Evolutionary conservation across 2,797 vertebrate species (phyloP).

Genomic region (Falco peregrinus): DNA sequence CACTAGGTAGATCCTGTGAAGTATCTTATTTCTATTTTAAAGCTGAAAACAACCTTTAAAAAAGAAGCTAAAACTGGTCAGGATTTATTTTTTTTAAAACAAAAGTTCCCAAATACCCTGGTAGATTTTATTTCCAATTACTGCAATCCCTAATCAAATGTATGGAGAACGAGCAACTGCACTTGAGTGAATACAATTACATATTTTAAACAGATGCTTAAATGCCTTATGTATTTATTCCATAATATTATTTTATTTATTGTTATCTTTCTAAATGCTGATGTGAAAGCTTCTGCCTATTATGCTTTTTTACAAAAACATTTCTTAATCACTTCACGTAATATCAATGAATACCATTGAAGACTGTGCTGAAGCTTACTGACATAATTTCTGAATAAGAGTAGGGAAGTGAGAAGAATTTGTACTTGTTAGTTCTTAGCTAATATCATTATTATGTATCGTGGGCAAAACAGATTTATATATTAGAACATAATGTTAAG

Average conservation of each 20-base stretch:
- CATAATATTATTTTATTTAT: constrained; percentile 22
- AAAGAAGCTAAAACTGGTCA: background rate
- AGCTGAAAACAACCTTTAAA: background rate
- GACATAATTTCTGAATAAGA: constrained; percentile 6
- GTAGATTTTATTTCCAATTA: background rate
- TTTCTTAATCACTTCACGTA: constrained; percentile 2
- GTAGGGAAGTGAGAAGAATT: background rate
- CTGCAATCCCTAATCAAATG: background rate
- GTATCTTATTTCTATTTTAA: background rate
- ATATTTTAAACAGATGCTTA: background rate
- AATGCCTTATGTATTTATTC: constrained; percentile 48
- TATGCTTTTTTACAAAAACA: constrained; percentile 20
- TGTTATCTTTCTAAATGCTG: constrained; percentile 23
- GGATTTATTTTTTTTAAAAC: background rate
- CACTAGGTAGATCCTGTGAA: background rate
- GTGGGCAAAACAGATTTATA: constrained; percentile 15
- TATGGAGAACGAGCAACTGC: constrained; percentile 17
- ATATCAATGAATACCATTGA: background rate
- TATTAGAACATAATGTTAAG: background rate
- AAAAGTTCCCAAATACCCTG: background rate
- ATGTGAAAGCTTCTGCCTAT: constrained; percentile 25
- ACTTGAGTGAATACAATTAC: background rate
- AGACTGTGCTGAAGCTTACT: constrained; percentile 16
- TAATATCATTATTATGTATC: background rate
- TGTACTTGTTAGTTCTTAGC: background rate